Percentiles rank a stretch among this genome's conserved stretches.
Evolutionary conservation across 2,888 invertebrate genomes (phyloP).

Genomic region (Lapara coniferarum): DNA sequence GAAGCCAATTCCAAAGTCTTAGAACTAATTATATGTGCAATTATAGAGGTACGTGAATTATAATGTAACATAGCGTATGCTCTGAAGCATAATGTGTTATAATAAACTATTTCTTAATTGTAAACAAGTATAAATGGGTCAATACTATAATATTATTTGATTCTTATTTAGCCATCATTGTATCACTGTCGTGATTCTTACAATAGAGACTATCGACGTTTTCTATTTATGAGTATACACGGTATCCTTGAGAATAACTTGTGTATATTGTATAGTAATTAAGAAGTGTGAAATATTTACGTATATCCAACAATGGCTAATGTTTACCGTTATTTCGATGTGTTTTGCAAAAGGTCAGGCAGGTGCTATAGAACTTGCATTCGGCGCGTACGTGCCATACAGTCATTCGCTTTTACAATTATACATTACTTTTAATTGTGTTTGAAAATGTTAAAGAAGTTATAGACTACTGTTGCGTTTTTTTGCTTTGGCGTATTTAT

Average conservation of each 20-base stretch:
- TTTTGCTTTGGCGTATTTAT: conserved; percentile 6
- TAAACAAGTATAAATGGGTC: too few relatives aligned
- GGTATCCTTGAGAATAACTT: not conserved
- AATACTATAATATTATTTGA: not conserved
- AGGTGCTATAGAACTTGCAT: conserved; percentile 9
- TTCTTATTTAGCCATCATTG: not conserved
- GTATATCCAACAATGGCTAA: not conserved
- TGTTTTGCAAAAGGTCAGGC: conserved; percentile 12
- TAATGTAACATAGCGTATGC: not conserved
- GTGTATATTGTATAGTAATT: not conserved
- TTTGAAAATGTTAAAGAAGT: conserved; percentile 20
- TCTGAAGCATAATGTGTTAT: not conserved
- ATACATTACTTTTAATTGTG: conserved; percentile 21
- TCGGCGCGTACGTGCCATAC: not conserved
- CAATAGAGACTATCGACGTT: not conserved
- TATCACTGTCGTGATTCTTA: not conserved
- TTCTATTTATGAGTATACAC: not conserved
- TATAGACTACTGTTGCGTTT: conserved; percentile 31
- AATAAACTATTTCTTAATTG: too few relatives aligned
- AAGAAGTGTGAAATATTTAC: conserved; percentile 14
- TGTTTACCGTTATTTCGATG: not conserved
- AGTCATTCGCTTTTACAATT: conserved; percentile 21
- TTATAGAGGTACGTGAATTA: not conserved
- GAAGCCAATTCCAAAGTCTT: conserved; percentile 11
- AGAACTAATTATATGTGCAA: not conserved